These are phyloP conservation scores for Tympanoctomys barrerae DNA, from an alignment of 2,797 vertebrate genomes.

Conservation along the genomic window DNA sequence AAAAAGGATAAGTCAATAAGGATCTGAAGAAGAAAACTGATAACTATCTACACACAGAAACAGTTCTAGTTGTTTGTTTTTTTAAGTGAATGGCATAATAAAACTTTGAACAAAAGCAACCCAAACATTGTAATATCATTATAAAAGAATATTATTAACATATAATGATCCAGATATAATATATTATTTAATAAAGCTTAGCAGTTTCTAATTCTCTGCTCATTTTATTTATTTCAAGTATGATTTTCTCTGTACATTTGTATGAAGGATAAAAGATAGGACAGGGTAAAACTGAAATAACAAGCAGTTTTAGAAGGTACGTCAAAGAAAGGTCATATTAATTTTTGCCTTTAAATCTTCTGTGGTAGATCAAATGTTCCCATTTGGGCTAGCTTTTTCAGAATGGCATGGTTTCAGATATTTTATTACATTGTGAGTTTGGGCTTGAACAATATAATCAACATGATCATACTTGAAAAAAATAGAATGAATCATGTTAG, in stretches of 20 bases:
- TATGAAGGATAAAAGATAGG: not conserved
- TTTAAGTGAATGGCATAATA: conserved; percentile 6
- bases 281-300: not conserved
- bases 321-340: not conserved
- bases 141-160: not conserved
- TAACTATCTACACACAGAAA: not conserved
- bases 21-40: not conserved
- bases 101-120: not conserved
- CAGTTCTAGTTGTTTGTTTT: not conserved
- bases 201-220: not conserved
- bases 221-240: not conserved
- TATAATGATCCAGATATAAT: not conserved
- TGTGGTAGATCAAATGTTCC: not conserved
- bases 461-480: not conserved
- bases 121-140: not conserved
- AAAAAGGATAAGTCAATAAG: not conserved
- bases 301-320: not conserved
- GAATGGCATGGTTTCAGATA: conserved; percentile 1
- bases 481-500: not conserved
- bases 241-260: not conserved
- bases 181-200: not conserved
- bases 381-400: not conserved
- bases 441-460: not conserved
- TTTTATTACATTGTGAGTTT: not conserved
- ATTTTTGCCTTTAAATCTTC: not conserved